A percentile compares a stretch with the other conserved stretches of the same genome.
Conservation (phyloP, 2,113 vertebrate genomes). For the Hypomesus transpacificus region DNA sequence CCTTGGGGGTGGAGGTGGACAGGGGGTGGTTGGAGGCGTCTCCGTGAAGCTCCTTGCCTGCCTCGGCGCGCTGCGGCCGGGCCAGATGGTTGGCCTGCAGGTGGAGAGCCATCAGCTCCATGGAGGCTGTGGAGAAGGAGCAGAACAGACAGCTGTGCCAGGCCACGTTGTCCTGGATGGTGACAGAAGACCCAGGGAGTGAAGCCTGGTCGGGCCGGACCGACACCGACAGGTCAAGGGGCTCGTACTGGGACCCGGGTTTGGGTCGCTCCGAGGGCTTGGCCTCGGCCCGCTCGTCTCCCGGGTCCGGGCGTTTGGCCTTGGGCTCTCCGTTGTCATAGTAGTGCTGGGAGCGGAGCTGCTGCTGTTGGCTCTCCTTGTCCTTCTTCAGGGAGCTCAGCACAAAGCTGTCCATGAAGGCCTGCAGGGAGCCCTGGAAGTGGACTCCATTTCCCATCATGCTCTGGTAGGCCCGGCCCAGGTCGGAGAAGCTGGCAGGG, state of each 20-base stretch:
- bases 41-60: conserved; percentile 77
- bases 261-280: conserved; percentile 76
- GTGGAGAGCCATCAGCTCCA: conserved; percentile 96
- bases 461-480: conserved; percentile 89
- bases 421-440: conserved; percentile 95
- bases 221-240: conserved; percentile 90
- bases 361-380: conserved; percentile 78
- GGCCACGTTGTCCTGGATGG: conserved; percentile 90
- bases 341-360: conserved; percentile 66
- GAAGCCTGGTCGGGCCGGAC: conserved; percentile 88
- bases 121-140: conserved; percentile 91
- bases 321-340: conserved; percentile 79
- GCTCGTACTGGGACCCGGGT: conserved; percentile 90
- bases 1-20: conserved; percentile 63
- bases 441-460: conserved; percentile 90
- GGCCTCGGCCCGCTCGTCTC: conserved; percentile 75
- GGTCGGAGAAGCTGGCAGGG: conserved; percentile 83
- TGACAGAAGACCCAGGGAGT: conserved; percentile 88
- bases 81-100: conserved; percentile 95
- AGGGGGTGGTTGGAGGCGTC: conserved; percentile 70
- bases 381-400: conserved; percentile 92
- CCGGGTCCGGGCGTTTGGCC: conserved; percentile 69
- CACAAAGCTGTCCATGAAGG: conserved; percentile 98
- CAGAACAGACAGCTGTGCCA: conserved; percentile 98
- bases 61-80: conserved; percentile 72